Percentiles rank a stretch among this genome's conserved stretches.
Conservation (phyloP, 2,113 vertebrate genomes). For the Gopherus evgoodei region DNA sequence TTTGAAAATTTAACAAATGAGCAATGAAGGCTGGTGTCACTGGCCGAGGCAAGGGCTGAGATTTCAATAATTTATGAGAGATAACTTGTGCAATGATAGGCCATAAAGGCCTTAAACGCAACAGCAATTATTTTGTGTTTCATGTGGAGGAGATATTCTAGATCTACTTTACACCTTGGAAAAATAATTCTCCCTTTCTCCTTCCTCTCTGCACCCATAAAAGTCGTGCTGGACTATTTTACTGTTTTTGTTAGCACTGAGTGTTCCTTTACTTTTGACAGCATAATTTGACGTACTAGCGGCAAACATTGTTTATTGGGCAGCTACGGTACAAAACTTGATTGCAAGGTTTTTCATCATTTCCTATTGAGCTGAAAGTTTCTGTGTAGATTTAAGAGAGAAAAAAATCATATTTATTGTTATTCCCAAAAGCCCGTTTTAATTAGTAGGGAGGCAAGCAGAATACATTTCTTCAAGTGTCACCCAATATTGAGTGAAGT, state of each 20-base stretch:
- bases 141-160: neutral
- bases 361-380: neutral
- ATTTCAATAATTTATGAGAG: neutral
- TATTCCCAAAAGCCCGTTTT: neutral
- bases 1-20: neutral
- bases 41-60: neutral
- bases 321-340: neutral
- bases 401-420: neutral
- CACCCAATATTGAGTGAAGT: neutral
- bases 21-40: neutral
- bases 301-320: neutral
- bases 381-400: neutral
- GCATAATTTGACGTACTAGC: neutral
- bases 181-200: neutral
- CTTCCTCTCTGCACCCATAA: neutral
- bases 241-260: neutral
- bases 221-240: neutral
- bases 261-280: neutral
- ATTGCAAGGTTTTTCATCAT: neutral
- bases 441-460: neutral
- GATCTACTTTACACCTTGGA: neutral
- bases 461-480: neutral
- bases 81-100: neutral
- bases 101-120: neutral
- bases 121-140: neutral